Percentiles rank a stretch among this genome's conserved stretches.
phyloP scores from a whole-genome alignment of 2,797 vertebrate genomes.

The Rhinogobio ventralis region DNA sequence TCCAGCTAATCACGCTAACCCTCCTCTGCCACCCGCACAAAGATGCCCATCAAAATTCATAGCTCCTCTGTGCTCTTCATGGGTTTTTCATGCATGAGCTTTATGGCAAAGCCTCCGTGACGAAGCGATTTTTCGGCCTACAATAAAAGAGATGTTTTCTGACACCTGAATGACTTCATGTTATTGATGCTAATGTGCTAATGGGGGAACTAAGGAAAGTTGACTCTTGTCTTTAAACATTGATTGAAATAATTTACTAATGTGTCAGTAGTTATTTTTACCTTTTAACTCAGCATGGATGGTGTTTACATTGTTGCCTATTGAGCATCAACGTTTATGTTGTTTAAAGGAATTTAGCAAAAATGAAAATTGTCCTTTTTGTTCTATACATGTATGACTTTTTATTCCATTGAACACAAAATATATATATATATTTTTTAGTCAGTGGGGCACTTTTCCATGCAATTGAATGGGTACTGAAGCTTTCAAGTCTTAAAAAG shows the following conservation, averaged over 20 bases:
- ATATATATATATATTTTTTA: background rate
- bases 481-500: background rate
- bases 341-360: background rate
- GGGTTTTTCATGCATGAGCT: conserved; percentile 39
- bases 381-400: background rate
- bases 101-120: conserved; percentile 3
- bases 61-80: conserved; percentile 63
- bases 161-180: background rate
- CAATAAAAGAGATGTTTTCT: background rate
- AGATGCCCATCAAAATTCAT: conserved; percentile 87
- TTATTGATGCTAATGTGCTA: background rate
- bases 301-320: background rate
- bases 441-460: background rate
- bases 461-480: background rate
- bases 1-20: conserved; percentile 67
- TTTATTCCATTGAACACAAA: background rate
- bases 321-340: background rate
- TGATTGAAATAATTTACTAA: background rate
- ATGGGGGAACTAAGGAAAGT: background rate
- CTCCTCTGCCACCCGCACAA: conserved; percentile 59
- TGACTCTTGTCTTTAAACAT: background rate
- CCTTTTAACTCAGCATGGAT: background rate
- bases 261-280: background rate
- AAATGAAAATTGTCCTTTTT: background rate
- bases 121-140: background rate